phyloP scores from a whole-genome alignment of 2,888 invertebrate species.

The Synanthedon vespiformis region DNA sequence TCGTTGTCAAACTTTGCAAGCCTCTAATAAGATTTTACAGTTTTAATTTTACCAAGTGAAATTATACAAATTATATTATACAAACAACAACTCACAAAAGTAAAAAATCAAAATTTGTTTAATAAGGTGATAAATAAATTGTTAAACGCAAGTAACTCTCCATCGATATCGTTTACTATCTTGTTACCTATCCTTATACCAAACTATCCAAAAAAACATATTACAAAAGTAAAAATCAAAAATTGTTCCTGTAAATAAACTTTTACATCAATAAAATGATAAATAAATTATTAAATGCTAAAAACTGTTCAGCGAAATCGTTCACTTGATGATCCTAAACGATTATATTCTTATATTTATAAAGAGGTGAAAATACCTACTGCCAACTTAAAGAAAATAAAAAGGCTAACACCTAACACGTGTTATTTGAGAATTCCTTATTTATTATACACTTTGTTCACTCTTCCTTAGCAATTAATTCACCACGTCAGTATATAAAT shows the following conservation, averaged over 20 bases:
- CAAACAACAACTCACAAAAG: no score
- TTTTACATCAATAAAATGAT: slow-evolving; percentile 50
- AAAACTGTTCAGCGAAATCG: slow-evolving; percentile 44
- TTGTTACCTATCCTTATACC: no score
- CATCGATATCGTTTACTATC: slow-evolving; percentile 39
- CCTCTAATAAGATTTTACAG: neutral
- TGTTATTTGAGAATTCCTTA: slow-evolving; percentile 37
- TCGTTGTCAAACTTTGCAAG: slow-evolving; percentile 49
- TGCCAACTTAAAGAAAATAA: slow-evolving; percentile 29
- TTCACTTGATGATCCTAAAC: slow-evolving; percentile 49
- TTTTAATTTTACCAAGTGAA: no score
- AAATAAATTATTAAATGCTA: slow-evolving; percentile 32
- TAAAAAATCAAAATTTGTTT: neutral
- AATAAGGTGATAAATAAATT: slow-evolving; percentile 5
- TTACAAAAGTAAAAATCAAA: no score
- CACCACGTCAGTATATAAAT: slow-evolving; percentile 54
- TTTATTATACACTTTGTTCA: slow-evolving; percentile 58
- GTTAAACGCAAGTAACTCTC: slow-evolving; percentile 47
- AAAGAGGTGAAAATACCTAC: slow-evolving; percentile 42
- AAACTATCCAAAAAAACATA: no score
- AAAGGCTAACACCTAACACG: slow-evolving; percentile 36
- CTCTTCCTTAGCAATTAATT: slow-evolving; percentile 56
- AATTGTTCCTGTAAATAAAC: slow-evolving; percentile 13
- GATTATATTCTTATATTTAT: slow-evolving; percentile 29
- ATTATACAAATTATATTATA: no score